phyloP scores from a whole-genome alignment of 2,797 vertebrate species.

The Rhabdophis nuchalis region DNA sequence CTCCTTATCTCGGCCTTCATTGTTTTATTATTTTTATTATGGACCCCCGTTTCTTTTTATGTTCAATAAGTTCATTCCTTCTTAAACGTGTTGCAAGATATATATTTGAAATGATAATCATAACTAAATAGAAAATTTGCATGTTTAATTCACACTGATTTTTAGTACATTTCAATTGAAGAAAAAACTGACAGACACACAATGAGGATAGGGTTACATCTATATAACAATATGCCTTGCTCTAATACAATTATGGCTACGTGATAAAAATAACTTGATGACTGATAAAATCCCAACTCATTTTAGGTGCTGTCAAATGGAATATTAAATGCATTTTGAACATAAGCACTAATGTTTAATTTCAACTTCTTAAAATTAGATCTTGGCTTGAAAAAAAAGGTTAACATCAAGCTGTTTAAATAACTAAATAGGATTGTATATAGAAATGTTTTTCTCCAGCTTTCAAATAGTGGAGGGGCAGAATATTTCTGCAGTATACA shows the following conservation, averaged over 20 bases:
- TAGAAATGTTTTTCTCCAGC: slow-evolving; percentile 62
- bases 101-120: slow-evolving; percentile 39
- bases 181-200: slow-evolving; percentile 84
- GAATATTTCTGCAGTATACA: slow-evolving; percentile 64
- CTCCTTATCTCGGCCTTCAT: neutral
- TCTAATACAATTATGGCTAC: slow-evolving; percentile 89
- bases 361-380: slow-evolving; percentile 69
- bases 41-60: neutral
- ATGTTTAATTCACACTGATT: slow-evolving; percentile 92
- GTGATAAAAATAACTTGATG: slow-evolving; percentile 82
- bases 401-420: slow-evolving; percentile 65
- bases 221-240: slow-evolving; percentile 94
- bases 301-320: slow-evolving; percentile 83
- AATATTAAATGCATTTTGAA: slow-evolving; percentile 77
- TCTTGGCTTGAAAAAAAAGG: slow-evolving; percentile 58
- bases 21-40: neutral
- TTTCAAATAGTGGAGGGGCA: slow-evolving; percentile 52
- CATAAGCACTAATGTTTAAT: slow-evolving; percentile 71
- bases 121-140: slow-evolving; percentile 88
- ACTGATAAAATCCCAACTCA: slow-evolving; percentile 78
- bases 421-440: slow-evolving; percentile 57
- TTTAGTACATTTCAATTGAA: slow-evolving; percentile 90
- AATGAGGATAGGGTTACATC: slow-evolving; percentile 87
- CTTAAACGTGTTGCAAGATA: neutral
- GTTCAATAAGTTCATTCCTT: neutral